Percentiles rank a stretch among this genome's conserved stretches.
These are phyloP conservation scores for Drosophila gunungcola DNA, from an alignment of 1,140 invertebrate species.

Conservation along the genomic window DNA sequence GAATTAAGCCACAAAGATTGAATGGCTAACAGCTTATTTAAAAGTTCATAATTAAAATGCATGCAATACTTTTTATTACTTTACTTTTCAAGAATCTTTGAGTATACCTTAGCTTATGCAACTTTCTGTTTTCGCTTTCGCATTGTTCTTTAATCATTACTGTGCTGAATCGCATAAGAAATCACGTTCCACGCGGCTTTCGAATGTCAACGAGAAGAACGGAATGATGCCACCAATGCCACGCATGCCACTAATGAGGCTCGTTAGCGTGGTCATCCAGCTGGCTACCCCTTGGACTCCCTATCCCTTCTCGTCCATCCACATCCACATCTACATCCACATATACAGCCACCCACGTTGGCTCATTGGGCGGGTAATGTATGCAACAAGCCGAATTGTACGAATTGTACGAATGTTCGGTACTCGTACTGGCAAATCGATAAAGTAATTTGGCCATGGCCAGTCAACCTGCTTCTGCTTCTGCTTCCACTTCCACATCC, in stretches of 20 bases:
- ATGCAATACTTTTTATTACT: too few relatives aligned
- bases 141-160: conserved; percentile 48
- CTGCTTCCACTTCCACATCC: too few relatives aligned
- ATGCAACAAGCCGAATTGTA: conserved; percentile 78
- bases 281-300: not conserved
- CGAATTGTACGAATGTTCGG: conserved; percentile 66
- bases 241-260: conserved; percentile 82
- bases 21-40: too few relatives aligned
- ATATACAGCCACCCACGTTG: not conserved
- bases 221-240: conserved; percentile 55
- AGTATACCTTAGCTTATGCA: too few relatives aligned
- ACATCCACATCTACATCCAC: too few relatives aligned
- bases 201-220: conserved; percentile 53
- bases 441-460: conserved; percentile 80
- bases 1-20: too few relatives aligned
- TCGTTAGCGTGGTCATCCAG: conserved; percentile 75
- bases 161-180: conserved; percentile 52
- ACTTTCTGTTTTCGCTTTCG: not conserved
- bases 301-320: not conserved
- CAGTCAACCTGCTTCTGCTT: conserved; percentile 39
- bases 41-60: too few relatives aligned
- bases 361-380: conserved; percentile 54
- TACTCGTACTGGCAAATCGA: conserved; percentile 68
- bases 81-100: too few relatives aligned
- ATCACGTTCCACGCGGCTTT: conserved; percentile 59